phyloP scores from a whole-genome alignment of 1,140 invertebrate species.

The Monochamus saltuarius region DNA sequence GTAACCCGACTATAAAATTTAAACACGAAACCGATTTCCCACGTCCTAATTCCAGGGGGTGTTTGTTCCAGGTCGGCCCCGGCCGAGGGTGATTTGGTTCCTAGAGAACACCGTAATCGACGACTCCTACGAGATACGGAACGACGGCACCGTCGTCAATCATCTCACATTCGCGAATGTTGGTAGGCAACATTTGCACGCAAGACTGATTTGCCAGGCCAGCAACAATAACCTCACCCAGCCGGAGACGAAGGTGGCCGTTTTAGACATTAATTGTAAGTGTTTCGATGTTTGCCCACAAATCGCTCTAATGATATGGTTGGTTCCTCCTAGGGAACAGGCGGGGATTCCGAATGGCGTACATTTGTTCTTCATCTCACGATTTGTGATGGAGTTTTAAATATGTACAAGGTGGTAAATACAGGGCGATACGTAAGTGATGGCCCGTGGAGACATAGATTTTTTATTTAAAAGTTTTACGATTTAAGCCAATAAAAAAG shows the following conservation, averaged over 20 bases:
- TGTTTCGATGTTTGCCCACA: too few relatives aligned
- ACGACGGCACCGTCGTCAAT: conserved; percentile 73
- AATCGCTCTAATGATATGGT: too few relatives aligned
- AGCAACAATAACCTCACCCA: conserved; percentile 80
- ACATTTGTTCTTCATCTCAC: too few relatives aligned
- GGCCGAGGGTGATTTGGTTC: conserved; percentile 80
- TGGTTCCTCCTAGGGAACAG: too few relatives aligned
- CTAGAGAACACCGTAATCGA: conserved; percentile 80
- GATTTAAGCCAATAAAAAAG: too few relatives aligned
- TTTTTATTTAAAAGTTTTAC: too few relatives aligned
- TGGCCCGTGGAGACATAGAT: too few relatives aligned
- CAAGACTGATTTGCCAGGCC: conserved; percentile 78
- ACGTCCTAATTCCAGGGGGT: not conserved
- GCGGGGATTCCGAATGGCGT: too few relatives aligned
- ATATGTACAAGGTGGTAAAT: too few relatives aligned
- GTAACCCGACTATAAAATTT: not conserved
- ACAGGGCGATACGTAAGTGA: too few relatives aligned
- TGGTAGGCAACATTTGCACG: conserved; percentile 74
- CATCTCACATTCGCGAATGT: conserved; percentile 73
- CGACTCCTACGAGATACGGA: conserved; percentile 71
- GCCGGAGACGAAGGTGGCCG: conserved; percentile 71
- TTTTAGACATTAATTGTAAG: conserved; percentile 86
- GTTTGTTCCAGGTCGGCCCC: conserved; percentile 66
- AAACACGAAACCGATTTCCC: not conserved
- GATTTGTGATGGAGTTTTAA: too few relatives aligned